Conservation (phyloP, 2,888 invertebrate species). For the Pseudococcus longispinus region DNA sequence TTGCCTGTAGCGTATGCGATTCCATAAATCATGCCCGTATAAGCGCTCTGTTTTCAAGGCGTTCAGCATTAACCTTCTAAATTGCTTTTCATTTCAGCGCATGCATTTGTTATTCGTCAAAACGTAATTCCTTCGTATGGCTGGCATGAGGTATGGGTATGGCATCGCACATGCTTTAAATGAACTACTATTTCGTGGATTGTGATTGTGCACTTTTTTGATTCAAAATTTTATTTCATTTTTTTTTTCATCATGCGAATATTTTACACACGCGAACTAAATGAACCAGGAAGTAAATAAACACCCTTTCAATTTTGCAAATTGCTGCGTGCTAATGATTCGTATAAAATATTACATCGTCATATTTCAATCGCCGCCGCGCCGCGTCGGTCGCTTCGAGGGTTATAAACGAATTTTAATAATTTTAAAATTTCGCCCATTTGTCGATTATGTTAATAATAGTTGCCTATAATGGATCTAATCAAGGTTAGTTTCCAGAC, state of each 20-base stretch:
- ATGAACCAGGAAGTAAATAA: not conserved
- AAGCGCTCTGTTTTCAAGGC: not conserved
- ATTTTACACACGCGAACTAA: not conserved
- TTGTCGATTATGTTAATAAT: not conserved
- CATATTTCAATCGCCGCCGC: not conserved
- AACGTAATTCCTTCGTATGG: not conserved
- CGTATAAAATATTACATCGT: not conserved
- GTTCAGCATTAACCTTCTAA: not conserved
- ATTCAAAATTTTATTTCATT: not conserved
- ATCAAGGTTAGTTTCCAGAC: not conserved
- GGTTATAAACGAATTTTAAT: not conserved
- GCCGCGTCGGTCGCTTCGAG: not conserved
- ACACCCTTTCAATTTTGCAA: not conserved
- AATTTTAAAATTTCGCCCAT: not conserved
- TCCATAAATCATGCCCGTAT: not conserved
- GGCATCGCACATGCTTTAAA: not conserved
- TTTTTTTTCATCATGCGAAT: not conserved
- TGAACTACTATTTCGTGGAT: not conserved
- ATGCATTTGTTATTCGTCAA: not conserved
- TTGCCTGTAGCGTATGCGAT: not conserved
- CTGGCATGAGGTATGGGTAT: not conserved
- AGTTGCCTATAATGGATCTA: not conserved
- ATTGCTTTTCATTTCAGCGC: slow-evolving; percentile 6
- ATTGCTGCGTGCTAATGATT: not conserved
- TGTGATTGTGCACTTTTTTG: not conserved